These are phyloP conservation scores for Stenodema calcarata DNA, from an alignment of 2,888 invertebrate genomes.

Conservation along the genomic window DNA sequence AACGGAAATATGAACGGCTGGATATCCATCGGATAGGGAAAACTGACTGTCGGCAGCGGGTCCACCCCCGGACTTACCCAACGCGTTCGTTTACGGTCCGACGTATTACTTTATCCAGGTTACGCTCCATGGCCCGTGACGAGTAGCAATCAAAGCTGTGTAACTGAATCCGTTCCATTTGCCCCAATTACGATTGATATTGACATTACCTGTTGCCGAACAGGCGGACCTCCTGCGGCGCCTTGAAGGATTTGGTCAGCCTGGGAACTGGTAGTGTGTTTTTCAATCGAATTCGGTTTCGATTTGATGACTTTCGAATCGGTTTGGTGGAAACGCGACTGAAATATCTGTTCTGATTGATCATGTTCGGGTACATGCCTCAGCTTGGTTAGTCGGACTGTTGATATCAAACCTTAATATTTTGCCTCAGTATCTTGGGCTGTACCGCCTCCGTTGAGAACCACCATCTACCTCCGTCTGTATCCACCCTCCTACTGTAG, in stretches of 20 bases:
- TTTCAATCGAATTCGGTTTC: too few relatives aligned
- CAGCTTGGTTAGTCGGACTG: too few relatives aligned
- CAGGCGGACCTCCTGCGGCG: neutral
- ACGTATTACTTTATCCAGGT: slow-evolving; percentile 35
- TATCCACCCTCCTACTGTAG: too few relatives aligned
- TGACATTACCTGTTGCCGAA: slow-evolving; percentile 20
- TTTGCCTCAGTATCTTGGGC: too few relatives aligned
- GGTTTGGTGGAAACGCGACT: too few relatives aligned
- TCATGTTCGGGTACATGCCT: too few relatives aligned
- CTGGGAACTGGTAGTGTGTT: neutral
- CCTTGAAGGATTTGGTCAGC: neutral
- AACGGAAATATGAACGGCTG: neutral
- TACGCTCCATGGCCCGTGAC: slow-evolving; percentile 1
- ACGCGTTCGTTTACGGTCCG: slow-evolving; percentile 7
- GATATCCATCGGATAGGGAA: slow-evolving; percentile 10
- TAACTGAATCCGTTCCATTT: slow-evolving; percentile 43
- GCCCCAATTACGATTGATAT: slow-evolving; percentile 27
- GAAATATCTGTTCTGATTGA: too few relatives aligned
- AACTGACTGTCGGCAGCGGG: neutral
- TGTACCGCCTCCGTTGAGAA: too few relatives aligned
- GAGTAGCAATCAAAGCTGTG: slow-evolving; percentile 34
- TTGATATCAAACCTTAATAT: too few relatives aligned
- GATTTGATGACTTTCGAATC: too few relatives aligned
- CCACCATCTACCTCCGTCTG: too few relatives aligned
- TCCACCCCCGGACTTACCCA: neutral